Conservation (phyloP, 1,140 invertebrate genomes). For the Drosophila ficusphila region DNA sequence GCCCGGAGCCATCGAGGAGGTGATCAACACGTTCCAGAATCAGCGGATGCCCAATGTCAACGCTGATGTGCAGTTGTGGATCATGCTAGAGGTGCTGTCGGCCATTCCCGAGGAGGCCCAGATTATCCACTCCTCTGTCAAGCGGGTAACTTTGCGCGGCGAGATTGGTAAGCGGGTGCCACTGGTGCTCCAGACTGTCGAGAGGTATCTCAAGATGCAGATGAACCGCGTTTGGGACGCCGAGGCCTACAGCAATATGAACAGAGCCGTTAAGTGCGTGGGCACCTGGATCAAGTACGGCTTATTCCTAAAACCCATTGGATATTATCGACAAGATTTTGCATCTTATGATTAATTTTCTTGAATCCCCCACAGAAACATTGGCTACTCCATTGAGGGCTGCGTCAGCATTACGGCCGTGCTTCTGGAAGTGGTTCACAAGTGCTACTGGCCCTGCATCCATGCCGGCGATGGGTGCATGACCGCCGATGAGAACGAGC, state of each 20-base stretch:
- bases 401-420: constrained; percentile 76
- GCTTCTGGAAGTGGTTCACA: constrained; percentile 77
- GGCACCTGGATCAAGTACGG: constrained; percentile 87
- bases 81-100: constrained; percentile 90
- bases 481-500: constrained; percentile 85
- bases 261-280: constrained; percentile 86
- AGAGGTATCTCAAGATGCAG: constrained; percentile 67
- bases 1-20: constrained; percentile 87
- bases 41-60: constrained; percentile 86
- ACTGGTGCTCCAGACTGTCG: constrained; percentile 72
- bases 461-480: constrained; percentile 83
- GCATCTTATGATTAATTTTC: too few relatives aligned
- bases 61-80: constrained; percentile 85
- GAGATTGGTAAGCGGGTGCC: constrained; percentile 73
- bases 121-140: constrained; percentile 78
- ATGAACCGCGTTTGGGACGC: constrained; percentile 62
- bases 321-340: too few relatives aligned
- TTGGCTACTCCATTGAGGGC: constrained; percentile 84
- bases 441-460: constrained; percentile 81
- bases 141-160: constrained; percentile 61
- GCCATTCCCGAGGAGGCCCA: constrained; percentile 91
- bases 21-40: constrained; percentile 88
- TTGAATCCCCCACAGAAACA: constrained; percentile 31
- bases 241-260: constrained; percentile 84
- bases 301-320: too few relatives aligned